Conservation (phyloP, 2,888 invertebrate species). For the Shargacucullia verbasci region DNA sequence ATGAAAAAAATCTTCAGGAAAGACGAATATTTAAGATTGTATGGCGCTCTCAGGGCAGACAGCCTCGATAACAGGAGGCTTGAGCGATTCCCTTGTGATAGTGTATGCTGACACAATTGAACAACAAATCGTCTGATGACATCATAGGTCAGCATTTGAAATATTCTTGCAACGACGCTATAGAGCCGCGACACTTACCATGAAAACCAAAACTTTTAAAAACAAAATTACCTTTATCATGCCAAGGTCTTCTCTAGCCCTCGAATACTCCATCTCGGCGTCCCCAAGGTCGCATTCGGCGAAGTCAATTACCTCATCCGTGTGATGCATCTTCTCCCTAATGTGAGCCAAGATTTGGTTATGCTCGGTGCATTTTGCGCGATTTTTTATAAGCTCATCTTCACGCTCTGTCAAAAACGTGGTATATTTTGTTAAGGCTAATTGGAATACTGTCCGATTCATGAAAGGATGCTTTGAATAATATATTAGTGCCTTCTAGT, state of each 20-base stretch:
- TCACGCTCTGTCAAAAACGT: constrained; percentile 75
- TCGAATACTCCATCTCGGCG: constrained; percentile 76
- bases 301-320: constrained; percentile 82
- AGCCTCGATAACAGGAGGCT: too few relatives aligned
- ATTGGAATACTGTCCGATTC: constrained; percentile 28
- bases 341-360: constrained; percentile 86
- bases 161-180: too few relatives aligned
- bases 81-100: too few relatives aligned
- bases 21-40: too few relatives aligned
- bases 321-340: constrained; percentile 85
- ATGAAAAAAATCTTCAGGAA: too few relatives aligned
- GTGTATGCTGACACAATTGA: too few relatives aligned
- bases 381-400: constrained; percentile 82
- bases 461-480: constrained; percentile 30
- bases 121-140: too few relatives aligned
- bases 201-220: constrained; percentile 1
- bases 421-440: constrained; percentile 14
- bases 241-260: constrained; percentile 80
- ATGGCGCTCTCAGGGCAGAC: too few relatives aligned
- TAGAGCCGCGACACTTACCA: too few relatives aligned
- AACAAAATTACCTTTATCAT: constrained; percentile 71
- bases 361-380: constrained; percentile 82
- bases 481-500: background rate
- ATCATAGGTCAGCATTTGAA: too few relatives aligned
- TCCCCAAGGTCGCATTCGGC: constrained; percentile 83